Base-by-base conservation (phyloP, 2,888 invertebrate species). In the Netelia melanura region DNA sequence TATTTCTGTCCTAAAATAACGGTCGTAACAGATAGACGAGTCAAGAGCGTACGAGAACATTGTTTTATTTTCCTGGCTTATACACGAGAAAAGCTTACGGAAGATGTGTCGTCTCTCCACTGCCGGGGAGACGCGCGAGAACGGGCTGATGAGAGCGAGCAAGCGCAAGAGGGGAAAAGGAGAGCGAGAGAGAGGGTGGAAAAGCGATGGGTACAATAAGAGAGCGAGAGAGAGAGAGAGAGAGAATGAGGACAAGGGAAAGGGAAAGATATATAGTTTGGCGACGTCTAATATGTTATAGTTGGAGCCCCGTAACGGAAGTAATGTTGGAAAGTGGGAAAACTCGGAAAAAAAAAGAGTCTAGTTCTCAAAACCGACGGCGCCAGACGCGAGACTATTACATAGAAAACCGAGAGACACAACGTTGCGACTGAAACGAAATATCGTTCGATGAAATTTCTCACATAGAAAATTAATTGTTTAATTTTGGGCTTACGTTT, bases 261-360 rank as follows among this genome's bases (percentile, higher is more conserved):
- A n/a, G 54, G n/a, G 77, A 52, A n/a, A 54, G 17, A 58, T 58
- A 21, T 58, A 21, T 58, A 58, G 21, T 58, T 58, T 21, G 17
- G 21, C 58, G 58, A 21, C 21, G 58, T 21, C 21, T 10, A 58
- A 58, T 21, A 21, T 17, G 58, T 17, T 21, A 21, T 10, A 58
- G 58, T n/a, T 3, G 62, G n/a, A 14, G 52, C 64, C 79, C 72
- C 72, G 21, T 56, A 72, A 80, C 79, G 79, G 79, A 80, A 80
- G 79, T 80, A 72, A 80, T 80, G 65, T 71, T 71, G 65, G 72
- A 54, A 80, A 80, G 65, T 80, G 72, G 72, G 72, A 56, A 65
- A 72, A 72, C 65, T 70, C 64, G 54, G 52, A 14, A 54, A 68
- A 44, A 44, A 17, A 30, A 70, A 70, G 58, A 58, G 58, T 21